These are phyloP conservation scores for Gavialis gangeticus DNA, from an alignment of 2,113 vertebrate genomes.

Conservation along the genomic window DNA sequence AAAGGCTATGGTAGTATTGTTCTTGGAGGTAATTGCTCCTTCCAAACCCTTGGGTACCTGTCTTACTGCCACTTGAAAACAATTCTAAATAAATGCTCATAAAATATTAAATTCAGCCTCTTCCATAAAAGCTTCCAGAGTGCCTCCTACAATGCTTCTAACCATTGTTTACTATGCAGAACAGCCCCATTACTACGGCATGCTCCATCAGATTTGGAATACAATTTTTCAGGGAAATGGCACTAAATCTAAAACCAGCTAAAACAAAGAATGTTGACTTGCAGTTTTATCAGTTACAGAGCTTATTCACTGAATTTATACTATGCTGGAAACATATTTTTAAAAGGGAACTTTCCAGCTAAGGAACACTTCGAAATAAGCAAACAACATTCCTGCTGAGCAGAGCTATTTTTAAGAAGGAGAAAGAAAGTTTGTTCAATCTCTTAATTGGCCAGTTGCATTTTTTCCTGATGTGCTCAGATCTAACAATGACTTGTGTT, in stretches of 20 bases:
- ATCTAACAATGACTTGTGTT: not conserved
- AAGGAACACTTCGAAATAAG: constrained; percentile 42
- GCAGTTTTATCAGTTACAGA: constrained; percentile 12
- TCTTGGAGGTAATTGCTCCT: not conserved
- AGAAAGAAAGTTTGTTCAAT: constrained; percentile 39
- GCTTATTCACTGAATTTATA: not conserved
- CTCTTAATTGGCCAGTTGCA: not conserved
- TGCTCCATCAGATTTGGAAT: not conserved
- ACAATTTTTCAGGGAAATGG: not conserved
- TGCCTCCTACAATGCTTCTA: not conserved
- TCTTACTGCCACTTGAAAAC: not conserved
- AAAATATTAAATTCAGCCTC: not conserved
- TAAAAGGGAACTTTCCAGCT: constrained; percentile 26
- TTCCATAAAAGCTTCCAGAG: not conserved
- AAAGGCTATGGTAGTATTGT: not conserved
- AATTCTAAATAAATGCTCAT: not conserved
- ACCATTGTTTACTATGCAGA: accelerated
- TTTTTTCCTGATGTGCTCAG: constrained; percentile 8
- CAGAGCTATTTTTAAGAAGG: constrained; percentile 30
- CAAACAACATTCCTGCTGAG: constrained; percentile 28
- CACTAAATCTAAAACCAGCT: not conserved
- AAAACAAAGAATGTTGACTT: not conserved
- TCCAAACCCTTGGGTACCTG: not conserved
- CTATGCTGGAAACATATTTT: constrained; percentile 35
- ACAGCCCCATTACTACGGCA: accelerated